Evolutionary conservation across 2,888 invertebrate species (phyloP).

Genomic region (Cryptocephalus moraei): DNA sequence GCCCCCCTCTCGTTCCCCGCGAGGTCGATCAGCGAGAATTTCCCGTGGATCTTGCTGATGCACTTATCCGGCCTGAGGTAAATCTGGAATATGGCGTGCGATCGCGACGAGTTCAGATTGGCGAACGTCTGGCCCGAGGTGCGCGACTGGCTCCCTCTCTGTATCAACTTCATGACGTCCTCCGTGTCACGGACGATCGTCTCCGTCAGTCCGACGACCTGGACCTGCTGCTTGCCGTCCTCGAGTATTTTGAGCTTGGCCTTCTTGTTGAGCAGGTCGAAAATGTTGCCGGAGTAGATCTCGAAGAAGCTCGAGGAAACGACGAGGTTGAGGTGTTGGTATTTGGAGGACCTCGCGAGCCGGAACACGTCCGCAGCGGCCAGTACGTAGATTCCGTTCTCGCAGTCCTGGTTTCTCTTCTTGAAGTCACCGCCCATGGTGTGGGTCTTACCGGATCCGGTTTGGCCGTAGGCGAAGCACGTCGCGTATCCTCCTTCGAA

Average conservation of each 20-base stretch:
- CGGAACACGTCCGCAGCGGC: slow-evolving; percentile 90
- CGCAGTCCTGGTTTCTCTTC: slow-evolving; percentile 91
- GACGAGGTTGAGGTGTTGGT: slow-evolving; percentile 73
- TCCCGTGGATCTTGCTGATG: slow-evolving; percentile 82
- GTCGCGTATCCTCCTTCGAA: slow-evolving; percentile 99
- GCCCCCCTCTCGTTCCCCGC: slow-evolving; percentile 98
- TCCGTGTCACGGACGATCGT: slow-evolving; percentile 83
- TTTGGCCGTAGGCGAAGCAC: slow-evolving; percentile 99
- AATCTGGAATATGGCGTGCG: slow-evolving; percentile 99
- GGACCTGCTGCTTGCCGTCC: slow-evolving; percentile 96
- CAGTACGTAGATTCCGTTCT: slow-evolving; percentile 97
- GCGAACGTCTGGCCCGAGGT: slow-evolving; percentile 98
- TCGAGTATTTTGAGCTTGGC: slow-evolving; percentile 90
- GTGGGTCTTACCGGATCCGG: slow-evolving; percentile 92
- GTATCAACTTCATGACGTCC: slow-evolving; percentile 87
- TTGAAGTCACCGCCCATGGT: slow-evolving; percentile 99
- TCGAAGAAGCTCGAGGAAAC: slow-evolving; percentile 97
- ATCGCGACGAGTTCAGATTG: slow-evolving; percentile 95
- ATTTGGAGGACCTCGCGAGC: slow-evolving; percentile 70
- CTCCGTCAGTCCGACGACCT: slow-evolving; percentile 93
- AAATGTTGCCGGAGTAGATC: slow-evolving; percentile 71
- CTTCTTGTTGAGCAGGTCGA: slow-evolving; percentile 84
- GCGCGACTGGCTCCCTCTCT: slow-evolving; percentile 79
- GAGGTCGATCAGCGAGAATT: slow-evolving; percentile 96
- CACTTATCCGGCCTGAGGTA: slow-evolving; percentile 65